These are phyloP conservation scores for Lordiphosa collinella DNA, from an alignment of 1,140 invertebrate species.

Conservation along the genomic window DNA sequence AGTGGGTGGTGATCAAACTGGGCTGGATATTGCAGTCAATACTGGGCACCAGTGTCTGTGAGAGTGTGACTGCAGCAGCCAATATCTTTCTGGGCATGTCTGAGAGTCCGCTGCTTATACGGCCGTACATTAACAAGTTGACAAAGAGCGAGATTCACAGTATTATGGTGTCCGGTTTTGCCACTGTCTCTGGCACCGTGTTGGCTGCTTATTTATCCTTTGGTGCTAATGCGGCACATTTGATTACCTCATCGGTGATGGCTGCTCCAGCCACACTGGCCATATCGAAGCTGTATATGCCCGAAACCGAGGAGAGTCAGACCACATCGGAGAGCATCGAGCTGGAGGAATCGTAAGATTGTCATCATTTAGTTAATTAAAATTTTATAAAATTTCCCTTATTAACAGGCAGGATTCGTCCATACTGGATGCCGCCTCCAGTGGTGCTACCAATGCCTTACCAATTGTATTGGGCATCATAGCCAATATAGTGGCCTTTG, in stretches of 20 bases:
- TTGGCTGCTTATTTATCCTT: constrained; percentile 95
- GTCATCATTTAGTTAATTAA: background rate
- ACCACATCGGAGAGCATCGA: constrained; percentile 85
- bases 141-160: constrained; percentile 95
- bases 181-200: constrained; percentile 95
- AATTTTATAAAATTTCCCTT: background rate
- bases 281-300: constrained; percentile 93
- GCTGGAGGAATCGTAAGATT: constrained; percentile 83
- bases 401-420: constrained; percentile 87
- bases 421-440: constrained; percentile 92
- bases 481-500: constrained; percentile 95
- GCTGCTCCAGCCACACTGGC: constrained; percentile 95
- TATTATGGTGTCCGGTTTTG: constrained; percentile 95
- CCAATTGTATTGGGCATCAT: constrained; percentile 92
- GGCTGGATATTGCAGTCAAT: constrained; percentile 87
- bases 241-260: constrained; percentile 96
- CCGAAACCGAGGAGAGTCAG: constrained; percentile 89
- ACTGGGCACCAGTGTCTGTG: constrained; percentile 93
- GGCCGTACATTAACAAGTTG: constrained; percentile 88
- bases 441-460: constrained; percentile 90
- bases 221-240: constrained; percentile 89
- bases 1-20: constrained; percentile 91
- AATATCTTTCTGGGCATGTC: constrained; percentile 95
- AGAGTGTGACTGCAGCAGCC: constrained; percentile 93
- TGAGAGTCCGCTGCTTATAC: constrained; percentile 93